phyloP scores from a whole-genome alignment of 1,140 invertebrate species.

The Tetranychus cinnabarinus region DNA sequence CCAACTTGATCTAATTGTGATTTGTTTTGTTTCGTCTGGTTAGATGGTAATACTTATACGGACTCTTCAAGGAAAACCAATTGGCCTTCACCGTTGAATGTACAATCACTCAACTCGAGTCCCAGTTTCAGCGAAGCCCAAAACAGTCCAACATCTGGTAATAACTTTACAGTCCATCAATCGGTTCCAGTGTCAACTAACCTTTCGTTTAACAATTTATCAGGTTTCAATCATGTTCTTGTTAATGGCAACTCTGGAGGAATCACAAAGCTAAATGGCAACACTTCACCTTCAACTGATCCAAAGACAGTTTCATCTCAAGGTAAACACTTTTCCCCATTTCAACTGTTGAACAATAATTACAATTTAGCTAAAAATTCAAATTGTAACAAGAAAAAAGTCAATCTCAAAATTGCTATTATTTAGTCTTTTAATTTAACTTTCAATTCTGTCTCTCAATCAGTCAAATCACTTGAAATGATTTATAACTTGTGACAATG shows the following conservation, averaged over 20 bases:
- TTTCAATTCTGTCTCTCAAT: too few species aligned
- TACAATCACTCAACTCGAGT: not conserved
- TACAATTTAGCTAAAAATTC: too few species aligned
- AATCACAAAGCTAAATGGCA: not conserved
- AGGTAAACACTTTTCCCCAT: too few species aligned
- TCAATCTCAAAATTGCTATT: too few species aligned
- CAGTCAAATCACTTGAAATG: too few species aligned
- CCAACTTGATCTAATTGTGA: too few species aligned
- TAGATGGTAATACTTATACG: not conserved
- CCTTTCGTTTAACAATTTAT: not conserved
- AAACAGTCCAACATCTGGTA: not conserved
- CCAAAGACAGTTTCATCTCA: too few species aligned
- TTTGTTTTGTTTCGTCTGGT: too few species aligned
- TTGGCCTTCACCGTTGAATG: not conserved
- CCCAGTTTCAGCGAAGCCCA: not conserved
- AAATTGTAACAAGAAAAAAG: too few species aligned
- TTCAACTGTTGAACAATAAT: too few species aligned
- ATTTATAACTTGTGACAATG: too few species aligned
- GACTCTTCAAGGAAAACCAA: not conserved
- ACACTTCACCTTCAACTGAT: not conserved
- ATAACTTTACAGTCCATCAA: not conserved
- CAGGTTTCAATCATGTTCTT: not conserved
- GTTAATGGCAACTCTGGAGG: not conserved
- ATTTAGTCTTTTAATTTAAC: too few species aligned
- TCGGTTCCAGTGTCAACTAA: not conserved